phyloP scores from a whole-genome alignment of 1,140 invertebrate species.

The Bombus affinis region DNA sequence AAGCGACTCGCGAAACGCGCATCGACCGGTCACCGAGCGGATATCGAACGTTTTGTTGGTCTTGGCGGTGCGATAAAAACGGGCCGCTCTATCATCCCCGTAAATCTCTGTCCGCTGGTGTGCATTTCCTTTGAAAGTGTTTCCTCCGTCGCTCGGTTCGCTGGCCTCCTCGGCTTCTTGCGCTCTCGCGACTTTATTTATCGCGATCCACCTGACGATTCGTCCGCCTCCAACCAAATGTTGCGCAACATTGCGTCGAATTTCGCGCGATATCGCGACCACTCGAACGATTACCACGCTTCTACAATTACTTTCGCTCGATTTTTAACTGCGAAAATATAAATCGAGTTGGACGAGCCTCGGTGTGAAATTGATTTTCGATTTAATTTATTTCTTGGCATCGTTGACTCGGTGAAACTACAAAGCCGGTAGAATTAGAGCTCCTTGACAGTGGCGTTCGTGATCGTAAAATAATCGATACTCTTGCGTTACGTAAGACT shows the following conservation, averaged over 20 bases:
- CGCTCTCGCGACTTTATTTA: constrained; percentile 18
- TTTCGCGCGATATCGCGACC: not conserved
- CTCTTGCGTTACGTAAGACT: too few species aligned
- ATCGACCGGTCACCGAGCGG: constrained; percentile 8
- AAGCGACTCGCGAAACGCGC: not conserved
- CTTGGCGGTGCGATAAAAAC: constrained; percentile 22
- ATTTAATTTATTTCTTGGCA: too few species aligned
- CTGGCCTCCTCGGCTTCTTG: not conserved
- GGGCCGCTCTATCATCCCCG: constrained; percentile 19
- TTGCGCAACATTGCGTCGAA: not conserved
- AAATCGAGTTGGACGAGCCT: too few species aligned
- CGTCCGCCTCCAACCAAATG: not conserved
- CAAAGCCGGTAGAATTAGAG: accelerated
- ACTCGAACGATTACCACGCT: not conserved
- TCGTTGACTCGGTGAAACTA: too few species aligned
- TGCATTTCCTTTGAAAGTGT: constrained; percentile 33
- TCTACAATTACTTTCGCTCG: too few species aligned
- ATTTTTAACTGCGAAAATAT: too few species aligned
- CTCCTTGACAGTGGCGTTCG: too few species aligned
- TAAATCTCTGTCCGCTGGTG: constrained; percentile 17
- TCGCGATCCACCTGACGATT: not conserved
- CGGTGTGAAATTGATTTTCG: too few species aligned
- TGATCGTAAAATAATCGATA: too few species aligned
- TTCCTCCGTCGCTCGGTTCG: constrained; percentile 13
- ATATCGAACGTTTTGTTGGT: constrained; percentile 30